These are phyloP conservation scores for Macheiramphus alcinus DNA, from an alignment of 2,113 vertebrate genomes.

Conservation along the genomic window DNA sequence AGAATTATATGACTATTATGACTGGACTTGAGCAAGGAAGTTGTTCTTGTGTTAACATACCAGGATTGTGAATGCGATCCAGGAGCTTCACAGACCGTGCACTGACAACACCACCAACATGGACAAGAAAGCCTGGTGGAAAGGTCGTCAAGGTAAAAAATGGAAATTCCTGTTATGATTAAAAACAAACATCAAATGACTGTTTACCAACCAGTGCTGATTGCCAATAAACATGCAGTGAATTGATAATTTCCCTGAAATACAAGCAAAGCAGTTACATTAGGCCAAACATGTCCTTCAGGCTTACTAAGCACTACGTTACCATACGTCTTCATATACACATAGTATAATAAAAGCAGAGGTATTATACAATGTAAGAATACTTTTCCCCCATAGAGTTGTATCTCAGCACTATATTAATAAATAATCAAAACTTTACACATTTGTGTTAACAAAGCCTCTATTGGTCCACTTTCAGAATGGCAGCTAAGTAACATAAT, in stretches of 20 bases:
- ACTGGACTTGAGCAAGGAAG: neutral
- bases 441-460: neutral
- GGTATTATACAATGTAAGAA: neutral
- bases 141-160: slow-evolving; percentile 96
- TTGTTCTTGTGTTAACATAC: slow-evolving; percentile 72
- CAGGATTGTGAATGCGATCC: slow-evolving; percentile 98
- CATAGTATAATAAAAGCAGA: neutral
- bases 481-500: neutral
- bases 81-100: slow-evolving; percentile 96
- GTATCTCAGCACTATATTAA: neutral
- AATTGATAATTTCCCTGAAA: neutral
- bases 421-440: neutral
- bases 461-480: neutral
- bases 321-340: neutral
- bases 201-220: neutral
- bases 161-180: slow-evolving; percentile 86
- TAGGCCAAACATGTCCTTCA: neutral
- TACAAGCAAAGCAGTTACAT: slow-evolving; percentile 4
- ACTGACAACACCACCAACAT: slow-evolving; percentile 94
- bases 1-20: neutral
- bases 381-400: slow-evolving; percentile 57
- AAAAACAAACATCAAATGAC: neutral
- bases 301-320: neutral
- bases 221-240: slow-evolving; percentile 6
- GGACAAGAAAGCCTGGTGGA: slow-evolving; percentile 90